Evolutionary conservation across 2,113 vertebrate species (phyloP).

Genomic region (Odocoileus hemionus): DNA sequence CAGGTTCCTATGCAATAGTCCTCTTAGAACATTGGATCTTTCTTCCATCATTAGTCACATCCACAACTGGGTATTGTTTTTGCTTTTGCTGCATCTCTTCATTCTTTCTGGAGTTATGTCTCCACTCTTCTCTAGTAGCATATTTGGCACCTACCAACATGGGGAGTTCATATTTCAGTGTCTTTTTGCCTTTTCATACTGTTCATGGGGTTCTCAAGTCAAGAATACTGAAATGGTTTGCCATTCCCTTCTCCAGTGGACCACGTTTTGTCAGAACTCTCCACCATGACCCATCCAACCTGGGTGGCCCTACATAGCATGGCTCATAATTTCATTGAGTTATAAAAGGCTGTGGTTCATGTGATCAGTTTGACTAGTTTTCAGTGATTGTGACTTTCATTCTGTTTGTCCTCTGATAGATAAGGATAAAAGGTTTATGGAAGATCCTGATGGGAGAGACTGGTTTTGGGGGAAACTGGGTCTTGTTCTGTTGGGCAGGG

Average conservation of each 20-base stretch:
- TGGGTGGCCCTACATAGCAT: background rate
- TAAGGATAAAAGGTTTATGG: background rate
- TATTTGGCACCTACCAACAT: background rate
- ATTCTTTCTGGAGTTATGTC: background rate
- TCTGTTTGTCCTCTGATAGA: background rate
- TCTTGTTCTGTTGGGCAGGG: background rate
- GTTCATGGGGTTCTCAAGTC: background rate
- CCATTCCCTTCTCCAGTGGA: background rate
- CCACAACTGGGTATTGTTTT: background rate
- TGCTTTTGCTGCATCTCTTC: background rate
- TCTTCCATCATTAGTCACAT: background rate
- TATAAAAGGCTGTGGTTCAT: background rate
- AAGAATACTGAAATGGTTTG: background rate
- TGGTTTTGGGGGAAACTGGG: background rate
- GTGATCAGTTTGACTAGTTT: background rate
- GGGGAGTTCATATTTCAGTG: background rate
- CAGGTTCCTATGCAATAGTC: background rate
- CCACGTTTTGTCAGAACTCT: background rate
- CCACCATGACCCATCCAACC: background rate
- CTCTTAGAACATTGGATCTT: background rate
- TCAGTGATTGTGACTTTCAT: background rate
- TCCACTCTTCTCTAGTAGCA: background rate
- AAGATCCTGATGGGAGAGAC: background rate
- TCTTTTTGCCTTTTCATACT: background rate
- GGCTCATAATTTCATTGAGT: background rate